Conservation (phyloP, 2,797 vertebrate genomes). For the Pantherophis vulpinus region DNA sequence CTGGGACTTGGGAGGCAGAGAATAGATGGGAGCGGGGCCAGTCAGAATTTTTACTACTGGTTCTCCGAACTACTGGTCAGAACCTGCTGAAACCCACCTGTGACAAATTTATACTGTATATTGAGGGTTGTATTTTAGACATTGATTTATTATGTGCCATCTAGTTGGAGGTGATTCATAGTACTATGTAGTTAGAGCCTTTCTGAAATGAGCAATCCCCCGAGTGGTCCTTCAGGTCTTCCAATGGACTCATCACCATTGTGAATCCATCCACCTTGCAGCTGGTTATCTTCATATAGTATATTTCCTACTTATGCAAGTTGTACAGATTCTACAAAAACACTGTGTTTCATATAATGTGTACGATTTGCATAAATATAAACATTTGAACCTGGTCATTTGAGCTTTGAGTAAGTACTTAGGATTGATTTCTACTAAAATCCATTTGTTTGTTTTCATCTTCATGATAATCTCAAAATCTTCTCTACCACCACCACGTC, state of each 20-base stretch:
- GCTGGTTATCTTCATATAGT: background rate
- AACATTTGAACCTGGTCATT: background rate
- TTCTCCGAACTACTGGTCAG: too few relatives aligned
- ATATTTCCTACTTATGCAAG: background rate
- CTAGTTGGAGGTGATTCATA: background rate
- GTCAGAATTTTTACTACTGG: too few relatives aligned
- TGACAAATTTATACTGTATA: background rate
- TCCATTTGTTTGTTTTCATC: background rate
- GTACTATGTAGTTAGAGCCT: background rate
- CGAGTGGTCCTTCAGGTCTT: background rate
- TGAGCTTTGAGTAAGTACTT: background rate
- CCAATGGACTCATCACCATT: background rate
- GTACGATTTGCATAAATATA: background rate
- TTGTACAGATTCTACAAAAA: background rate
- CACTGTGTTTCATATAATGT: background rate
- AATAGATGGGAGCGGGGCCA: too few relatives aligned
- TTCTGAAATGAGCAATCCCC: background rate
- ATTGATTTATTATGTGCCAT: background rate
- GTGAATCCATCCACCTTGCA: background rate
- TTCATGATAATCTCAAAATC: background rate
- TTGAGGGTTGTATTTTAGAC: background rate
- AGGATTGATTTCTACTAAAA: background rate
- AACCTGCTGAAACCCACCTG: too few relatives aligned
- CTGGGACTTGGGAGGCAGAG: too few relatives aligned
- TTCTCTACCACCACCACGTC: background rate